Percentiles rank a stretch among this genome's conserved stretches.
Conservation (phyloP, 2,113 vertebrate species). For the Silurus meridionalis region DNA sequence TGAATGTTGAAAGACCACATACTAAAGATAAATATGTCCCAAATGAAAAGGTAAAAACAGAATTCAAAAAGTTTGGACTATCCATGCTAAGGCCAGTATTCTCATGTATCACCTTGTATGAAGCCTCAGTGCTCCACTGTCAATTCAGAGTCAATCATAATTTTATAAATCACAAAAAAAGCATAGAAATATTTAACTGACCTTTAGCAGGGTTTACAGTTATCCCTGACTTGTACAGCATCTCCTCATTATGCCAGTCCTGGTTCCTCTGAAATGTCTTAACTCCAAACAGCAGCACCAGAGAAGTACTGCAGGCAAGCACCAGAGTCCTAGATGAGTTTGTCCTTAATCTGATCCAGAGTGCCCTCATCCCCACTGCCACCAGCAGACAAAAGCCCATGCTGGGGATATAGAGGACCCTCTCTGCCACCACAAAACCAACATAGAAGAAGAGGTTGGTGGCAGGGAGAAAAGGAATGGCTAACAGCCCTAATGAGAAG, state of each 20-base stretch:
- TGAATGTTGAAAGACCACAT: background rate
- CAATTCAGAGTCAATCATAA: background rate
- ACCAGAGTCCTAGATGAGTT: slow-evolving; percentile 82
- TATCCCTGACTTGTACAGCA: slow-evolving; percentile 98
- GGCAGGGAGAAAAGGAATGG: slow-evolving; percentile 92
- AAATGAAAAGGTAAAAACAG: background rate
- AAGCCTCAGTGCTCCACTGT: background rate
- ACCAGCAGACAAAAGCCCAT: slow-evolving; percentile 98
- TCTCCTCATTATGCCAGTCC: slow-evolving; percentile 98
- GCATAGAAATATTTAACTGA: slow-evolving; percentile 63
- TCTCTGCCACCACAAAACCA: slow-evolving; percentile 97
- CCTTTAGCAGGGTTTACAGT: slow-evolving; percentile 99
- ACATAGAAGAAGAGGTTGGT: slow-evolving; percentile 99
- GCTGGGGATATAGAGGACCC: slow-evolving; percentile 98
- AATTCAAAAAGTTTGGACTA: background rate
- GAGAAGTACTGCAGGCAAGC: slow-evolving; percentile 80
- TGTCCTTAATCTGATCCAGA: slow-evolving; percentile 82
- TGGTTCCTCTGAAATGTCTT: slow-evolving; percentile 92
- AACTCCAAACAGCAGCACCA: slow-evolving; percentile 88
- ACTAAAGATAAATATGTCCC: background rate
- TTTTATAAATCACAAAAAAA: background rate
- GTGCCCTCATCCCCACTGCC: slow-evolving; percentile 85
- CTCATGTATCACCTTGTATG: background rate
- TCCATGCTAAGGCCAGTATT: background rate
- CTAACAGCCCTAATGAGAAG: slow-evolving; percentile 89